Base-by-base conservation (phyloP, 1,140 invertebrate genomes). In the Brachionus rubens region DNA sequence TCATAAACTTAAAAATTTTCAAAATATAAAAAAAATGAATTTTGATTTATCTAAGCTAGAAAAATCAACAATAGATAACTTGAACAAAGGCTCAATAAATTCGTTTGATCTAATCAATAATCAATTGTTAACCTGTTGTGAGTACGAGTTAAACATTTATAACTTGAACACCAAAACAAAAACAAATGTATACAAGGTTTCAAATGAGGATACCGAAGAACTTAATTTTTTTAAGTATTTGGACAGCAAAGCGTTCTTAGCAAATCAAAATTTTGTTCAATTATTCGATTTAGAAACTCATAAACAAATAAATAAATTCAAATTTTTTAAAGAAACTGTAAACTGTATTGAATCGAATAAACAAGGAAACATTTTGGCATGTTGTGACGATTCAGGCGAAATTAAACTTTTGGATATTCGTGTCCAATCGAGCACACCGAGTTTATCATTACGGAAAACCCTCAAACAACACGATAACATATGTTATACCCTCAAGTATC, bases 251-350 rank as follows among this genome's bases (percentile, higher is more conserved):
- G 19, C 30, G 30, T 43, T 65, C 14, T 14, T 24, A 12, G 41
- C 59, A 43, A 65, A 65, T 65, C 16, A 43, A 46, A 65, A 65
- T 43, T 40, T 6, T 12, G 24, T 65, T 41, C 33, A 65, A 24
- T n/a, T 65, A 43, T 65, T 65, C 26, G 59, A 65, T 65, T 5
- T 65, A 28, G 21, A 65, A 9, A 0, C 12, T 4, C 24, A 36
- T 5, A 46, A 65, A 26, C 36, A 43, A 43, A 24, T 65, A 65
- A 43, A 65, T 41, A 65, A 65, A 65, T 65, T 65, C n/a, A 65
- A 65, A 24, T 65, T 65, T 41, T 41, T 28, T 2, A 41, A 65
- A 24, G 59, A 65, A 21, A 46, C 59, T 5, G 30, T 65, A 5
- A 59, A 59, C 30, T 59, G 28, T 16, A 33, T 59, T 7, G 36